phyloP scores from a whole-genome alignment of 2,888 invertebrate species.

The Entomobrya proxima region DNA sequence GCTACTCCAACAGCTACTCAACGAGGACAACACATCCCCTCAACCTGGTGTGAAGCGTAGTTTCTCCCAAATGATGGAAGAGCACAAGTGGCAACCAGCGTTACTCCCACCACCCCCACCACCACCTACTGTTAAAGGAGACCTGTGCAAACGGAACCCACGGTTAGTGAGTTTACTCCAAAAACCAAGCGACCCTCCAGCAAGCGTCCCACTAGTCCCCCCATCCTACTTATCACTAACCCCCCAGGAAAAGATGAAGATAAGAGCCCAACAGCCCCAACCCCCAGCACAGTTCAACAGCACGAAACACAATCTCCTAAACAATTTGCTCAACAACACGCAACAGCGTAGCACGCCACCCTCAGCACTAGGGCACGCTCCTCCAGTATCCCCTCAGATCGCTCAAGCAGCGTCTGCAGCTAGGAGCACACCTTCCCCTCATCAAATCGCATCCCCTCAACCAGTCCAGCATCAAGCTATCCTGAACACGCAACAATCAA shows the following conservation, averaged over 20 bases:
- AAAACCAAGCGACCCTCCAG: slow-evolving; percentile 84
- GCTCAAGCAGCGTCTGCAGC: not conserved
- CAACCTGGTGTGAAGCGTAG: slow-evolving; percentile 26
- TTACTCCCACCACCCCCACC: slow-evolving; percentile 38
- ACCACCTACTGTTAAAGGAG: slow-evolving; percentile 64
- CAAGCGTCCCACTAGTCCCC: slow-evolving; percentile 78
- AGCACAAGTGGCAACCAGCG: slow-evolving; percentile 45
- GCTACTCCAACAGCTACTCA: slow-evolving; percentile 82
- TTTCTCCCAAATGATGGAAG: slow-evolving; percentile 49
- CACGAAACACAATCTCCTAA: slow-evolving; percentile 50
- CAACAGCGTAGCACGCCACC: not conserved
- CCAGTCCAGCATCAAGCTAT: slow-evolving; percentile 12
- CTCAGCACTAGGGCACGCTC: not conserved
- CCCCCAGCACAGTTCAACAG: slow-evolving; percentile 50
- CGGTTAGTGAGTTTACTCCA: slow-evolving; percentile 90
- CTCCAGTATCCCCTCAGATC: not conserved
- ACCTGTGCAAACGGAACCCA: slow-evolving; percentile 88
- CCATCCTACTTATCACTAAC: slow-evolving; percentile 80
- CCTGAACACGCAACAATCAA: slow-evolving; percentile 26
- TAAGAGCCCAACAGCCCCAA: slow-evolving; percentile 69
- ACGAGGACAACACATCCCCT: slow-evolving; percentile 74
- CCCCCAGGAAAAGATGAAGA: slow-evolving; percentile 80
- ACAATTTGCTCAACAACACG: slow-evolving; percentile 62
- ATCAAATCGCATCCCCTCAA: slow-evolving; percentile 18
- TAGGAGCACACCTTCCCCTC: not conserved